Conservation (phyloP, 2,797 vertebrate species). For the Paedocypris micromegethes region DNA sequence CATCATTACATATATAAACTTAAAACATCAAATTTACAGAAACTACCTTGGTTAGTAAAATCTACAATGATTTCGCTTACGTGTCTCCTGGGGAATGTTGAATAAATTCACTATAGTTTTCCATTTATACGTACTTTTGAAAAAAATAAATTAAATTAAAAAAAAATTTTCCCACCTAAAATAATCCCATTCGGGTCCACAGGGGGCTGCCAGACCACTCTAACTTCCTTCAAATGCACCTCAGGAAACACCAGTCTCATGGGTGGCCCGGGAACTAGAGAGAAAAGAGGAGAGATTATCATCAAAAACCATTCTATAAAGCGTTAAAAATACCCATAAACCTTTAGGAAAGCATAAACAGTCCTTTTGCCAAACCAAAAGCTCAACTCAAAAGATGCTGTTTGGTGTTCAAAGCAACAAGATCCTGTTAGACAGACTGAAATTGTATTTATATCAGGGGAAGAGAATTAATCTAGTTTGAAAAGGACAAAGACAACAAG, state of each 20-base stretch:
- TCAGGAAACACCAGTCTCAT: constrained; percentile 90
- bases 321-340: constrained; percentile 2
- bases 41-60: no score
- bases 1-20: no score
- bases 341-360: neutral
- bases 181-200: constrained; percentile 87
- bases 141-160: neutral
- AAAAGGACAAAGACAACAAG: constrained; percentile 26
- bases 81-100: no score
- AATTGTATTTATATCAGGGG: constrained; percentile 33
- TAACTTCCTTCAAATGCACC: constrained; percentile 81
- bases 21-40: no score
- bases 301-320: constrained; percentile 10
- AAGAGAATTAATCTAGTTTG: constrained; percentile 21
- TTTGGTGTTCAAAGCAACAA: constrained; percentile 24
- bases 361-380: constrained; percentile 5
- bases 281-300: no score
- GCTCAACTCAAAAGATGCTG: constrained; percentile 7
- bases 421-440: constrained; percentile 11
- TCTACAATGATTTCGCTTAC: no score
- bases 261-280: constrained; percentile 82
- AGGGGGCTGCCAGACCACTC: constrained; percentile 89
- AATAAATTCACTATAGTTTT: no score
- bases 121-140: neutral
- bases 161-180: constrained; percentile 88